Conservation (phyloP, 2,113 vertebrate genomes). For the Bos indicus region DNA sequence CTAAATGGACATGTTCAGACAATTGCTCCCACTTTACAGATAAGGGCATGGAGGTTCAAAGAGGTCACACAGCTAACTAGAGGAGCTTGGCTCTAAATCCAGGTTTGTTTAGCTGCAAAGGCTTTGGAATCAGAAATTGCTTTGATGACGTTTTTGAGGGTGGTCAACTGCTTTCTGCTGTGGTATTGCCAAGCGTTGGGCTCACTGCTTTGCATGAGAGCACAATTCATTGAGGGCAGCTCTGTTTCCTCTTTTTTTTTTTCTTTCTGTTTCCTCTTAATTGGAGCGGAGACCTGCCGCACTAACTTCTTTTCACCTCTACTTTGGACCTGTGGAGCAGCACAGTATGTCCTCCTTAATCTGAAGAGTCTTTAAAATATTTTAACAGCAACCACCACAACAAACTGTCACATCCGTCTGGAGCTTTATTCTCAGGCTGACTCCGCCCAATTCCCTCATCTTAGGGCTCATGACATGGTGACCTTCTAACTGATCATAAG, state of each 20-base stretch:
- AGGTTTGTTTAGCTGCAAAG: neutral
- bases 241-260: neutral
- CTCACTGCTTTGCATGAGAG: fast-evolving
- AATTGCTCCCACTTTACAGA: neutral
- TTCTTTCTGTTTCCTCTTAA: neutral
- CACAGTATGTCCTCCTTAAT: neutral
- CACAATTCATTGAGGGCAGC: neutral
- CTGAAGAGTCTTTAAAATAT: neutral
- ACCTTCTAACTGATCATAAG: neutral
- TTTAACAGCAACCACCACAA: neutral
- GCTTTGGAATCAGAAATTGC: neutral
- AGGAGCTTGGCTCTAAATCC: neutral
- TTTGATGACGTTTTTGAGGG: neutral
- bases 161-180: neutral
- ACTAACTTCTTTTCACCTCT: neutral
- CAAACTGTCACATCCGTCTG: neutral
- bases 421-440: neutral
- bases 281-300: neutral
- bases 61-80: neutral
- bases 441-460: neutral
- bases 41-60: neutral
- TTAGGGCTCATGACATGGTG: neutral
- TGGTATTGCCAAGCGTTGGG: neutral
- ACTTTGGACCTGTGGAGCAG: neutral
- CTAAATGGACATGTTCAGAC: neutral